Conservation (phyloP, 2,113 vertebrate species). For the Alectura lathami region DNA sequence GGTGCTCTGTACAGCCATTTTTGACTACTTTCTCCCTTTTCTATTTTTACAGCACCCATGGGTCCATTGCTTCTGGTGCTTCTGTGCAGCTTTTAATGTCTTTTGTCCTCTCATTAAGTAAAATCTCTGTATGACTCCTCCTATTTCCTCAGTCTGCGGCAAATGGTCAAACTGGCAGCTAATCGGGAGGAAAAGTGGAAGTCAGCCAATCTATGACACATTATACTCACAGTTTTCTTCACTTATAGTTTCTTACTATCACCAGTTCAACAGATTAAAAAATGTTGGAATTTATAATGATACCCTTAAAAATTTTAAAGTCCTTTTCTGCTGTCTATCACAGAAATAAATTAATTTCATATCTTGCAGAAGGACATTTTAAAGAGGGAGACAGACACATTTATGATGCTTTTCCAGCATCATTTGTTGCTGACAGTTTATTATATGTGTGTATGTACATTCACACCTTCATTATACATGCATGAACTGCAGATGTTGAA, state of each 20-base stretch:
- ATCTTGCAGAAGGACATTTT: neutral
- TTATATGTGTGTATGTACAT: neutral
- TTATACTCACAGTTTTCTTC: conserved; percentile 18
- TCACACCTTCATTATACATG: neutral
- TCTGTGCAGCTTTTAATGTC: neutral
- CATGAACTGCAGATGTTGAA: neutral
- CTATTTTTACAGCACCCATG: neutral
- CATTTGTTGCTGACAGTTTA: neutral
- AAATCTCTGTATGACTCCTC: neutral
- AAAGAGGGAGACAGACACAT: neutral
- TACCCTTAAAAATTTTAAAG: neutral
- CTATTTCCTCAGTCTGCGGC: neutral
- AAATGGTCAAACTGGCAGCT: neutral
- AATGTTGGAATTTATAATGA: neutral
- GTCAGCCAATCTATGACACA: neutral
- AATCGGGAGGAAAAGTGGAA: conserved; percentile 9
- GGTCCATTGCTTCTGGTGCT: neutral
- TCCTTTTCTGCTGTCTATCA: neutral
- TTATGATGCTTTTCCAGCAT: neutral
- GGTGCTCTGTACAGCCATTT: neutral
- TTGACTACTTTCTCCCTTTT: neutral
- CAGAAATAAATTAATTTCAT: neutral
- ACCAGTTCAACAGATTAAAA: conserved; percentile 26
- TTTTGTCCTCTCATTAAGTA: neutral
- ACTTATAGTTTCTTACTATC: conserved; percentile 16